These are phyloP conservation scores for Pangasius macronema DNA, from an alignment of 2,797 vertebrate genomes.

Conservation along the genomic window DNA sequence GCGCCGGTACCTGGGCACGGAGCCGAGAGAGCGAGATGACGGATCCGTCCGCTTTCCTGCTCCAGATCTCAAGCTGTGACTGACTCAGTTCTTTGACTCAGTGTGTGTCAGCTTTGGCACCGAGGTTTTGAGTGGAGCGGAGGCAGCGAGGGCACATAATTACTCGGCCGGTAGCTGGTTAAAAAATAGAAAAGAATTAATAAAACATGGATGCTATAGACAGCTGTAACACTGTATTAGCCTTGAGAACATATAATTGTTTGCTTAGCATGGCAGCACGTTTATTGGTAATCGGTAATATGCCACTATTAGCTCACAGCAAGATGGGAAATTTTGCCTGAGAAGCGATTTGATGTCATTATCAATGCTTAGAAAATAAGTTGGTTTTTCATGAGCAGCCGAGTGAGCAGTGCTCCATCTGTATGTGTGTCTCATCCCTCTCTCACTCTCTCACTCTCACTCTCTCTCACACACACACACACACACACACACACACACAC, in stretches of 20 bases:
- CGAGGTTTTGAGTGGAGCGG: neutral
- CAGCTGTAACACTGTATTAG: neutral
- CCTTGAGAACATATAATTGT: neutral
- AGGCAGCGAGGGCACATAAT: slow-evolving; percentile 28
- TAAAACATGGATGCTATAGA: neutral
- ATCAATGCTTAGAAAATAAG: slow-evolving; percentile 32
- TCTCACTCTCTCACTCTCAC: slow-evolving; percentile 16
- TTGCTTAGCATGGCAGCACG: neutral
- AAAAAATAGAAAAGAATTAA: slow-evolving; percentile 12
- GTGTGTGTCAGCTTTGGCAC: slow-evolving; percentile 45
- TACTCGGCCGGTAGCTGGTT: slow-evolving; percentile 18
- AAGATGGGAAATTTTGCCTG: slow-evolving; percentile 6
- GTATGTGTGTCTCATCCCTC: slow-evolving; percentile 22
- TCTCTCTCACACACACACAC: neutral
- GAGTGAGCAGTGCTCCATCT: slow-evolving; percentile 48
- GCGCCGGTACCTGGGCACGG: slow-evolving; percentile 8
- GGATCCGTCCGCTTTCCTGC: slow-evolving; percentile 32
- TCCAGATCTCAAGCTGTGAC: slow-evolving; percentile 43
- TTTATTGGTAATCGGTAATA: slow-evolving; percentile 6
- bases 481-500: neutral
- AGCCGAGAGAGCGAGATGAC: slow-evolving; percentile 42
- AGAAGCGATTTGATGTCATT: slow-evolving; percentile 34
- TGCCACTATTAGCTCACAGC: slow-evolving; percentile 25
- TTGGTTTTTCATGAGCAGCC: slow-evolving; percentile 45
- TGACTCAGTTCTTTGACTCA: slow-evolving; percentile 55